Evolutionary conservation across 2,113 vertebrate species (phyloP), one percentile per base, ranked within the genome.

Genomic region (Calidris pugnax): DNA sequence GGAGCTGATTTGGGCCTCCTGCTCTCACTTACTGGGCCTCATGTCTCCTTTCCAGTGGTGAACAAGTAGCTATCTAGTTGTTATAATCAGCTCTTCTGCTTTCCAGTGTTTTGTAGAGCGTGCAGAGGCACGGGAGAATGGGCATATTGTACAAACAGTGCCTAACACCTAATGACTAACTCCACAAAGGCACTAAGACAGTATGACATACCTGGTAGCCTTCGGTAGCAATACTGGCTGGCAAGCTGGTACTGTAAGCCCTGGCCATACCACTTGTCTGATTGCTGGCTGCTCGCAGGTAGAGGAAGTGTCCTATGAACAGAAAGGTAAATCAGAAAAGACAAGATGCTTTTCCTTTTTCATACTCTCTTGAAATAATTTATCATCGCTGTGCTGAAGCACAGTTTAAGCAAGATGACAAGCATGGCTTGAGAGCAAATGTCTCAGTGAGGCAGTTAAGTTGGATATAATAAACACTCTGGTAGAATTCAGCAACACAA

Each of bases 221-320:
- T 55, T 89, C 90, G 15, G 94, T 95, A 18, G 98, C 95, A 71
- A 98, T 85, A 10, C 95, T 98, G 35, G 92, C 90, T 80, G 98
- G 98, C 82, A 99, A 97, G 55, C 74, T 93, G 28, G 92, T 75
- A 69, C 99, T 99, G 80, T 97, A 95, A 89, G 98, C 88, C 50
- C 89, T 97, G 1, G 98, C 98, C 66, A 96, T 57, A 12, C 87
- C 96, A 2, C 71, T 88, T 4, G 95, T 95, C 60, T 93, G 91
- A 62, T 76, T 96, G 75, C 97, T 97, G 68, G 97, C 94, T 48
- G 98, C 97, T 92, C 96, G 96, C 72, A 99, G 91, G 89, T 98
- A 98, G 66, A 99, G 97, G 83, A 99, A 99, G 92, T 98, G 97
- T 47, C 99, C 99, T 99, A 87, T 33, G 66, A 88, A 71, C 62